Conservation (phyloP, 2,113 vertebrate species). For the Pedionomus torquatus region DNA sequence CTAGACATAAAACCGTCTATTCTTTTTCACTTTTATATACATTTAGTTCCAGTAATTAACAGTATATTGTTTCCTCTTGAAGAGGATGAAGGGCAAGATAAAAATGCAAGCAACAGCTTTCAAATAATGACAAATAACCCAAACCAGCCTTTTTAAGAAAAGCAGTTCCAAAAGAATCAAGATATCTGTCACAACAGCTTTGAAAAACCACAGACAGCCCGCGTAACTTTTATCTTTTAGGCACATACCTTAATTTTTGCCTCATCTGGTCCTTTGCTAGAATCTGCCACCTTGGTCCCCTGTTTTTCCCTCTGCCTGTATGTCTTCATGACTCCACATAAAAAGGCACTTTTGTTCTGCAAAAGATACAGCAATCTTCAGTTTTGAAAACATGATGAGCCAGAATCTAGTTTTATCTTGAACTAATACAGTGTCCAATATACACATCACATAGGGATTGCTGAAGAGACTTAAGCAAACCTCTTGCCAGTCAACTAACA, state of each 20-base stretch:
- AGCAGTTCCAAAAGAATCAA: not conserved
- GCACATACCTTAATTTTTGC: constrained; percentile 91
- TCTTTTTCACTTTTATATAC: not conserved
- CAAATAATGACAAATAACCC: not conserved
- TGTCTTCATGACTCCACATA: constrained; percentile 99
- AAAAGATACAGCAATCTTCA: constrained; percentile 3
- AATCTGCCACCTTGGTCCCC: constrained; percentile 93
- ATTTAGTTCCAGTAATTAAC: not conserved
- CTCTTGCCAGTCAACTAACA: not conserved
- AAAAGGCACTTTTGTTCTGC: constrained; percentile 99
- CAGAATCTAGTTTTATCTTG: not conserved
- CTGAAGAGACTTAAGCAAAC: not conserved
- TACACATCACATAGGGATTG: not conserved
- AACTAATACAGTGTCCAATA: not conserved
- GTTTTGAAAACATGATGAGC: not conserved
- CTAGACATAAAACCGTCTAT: not conserved
- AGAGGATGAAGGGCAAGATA: not conserved
- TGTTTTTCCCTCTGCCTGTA: constrained; percentile 98
- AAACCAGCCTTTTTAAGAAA: not conserved
- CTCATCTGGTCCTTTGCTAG: constrained; percentile 97
- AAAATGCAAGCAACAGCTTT: not conserved
- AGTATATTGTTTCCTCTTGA: not conserved
- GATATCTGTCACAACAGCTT: not conserved
- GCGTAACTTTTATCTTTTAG: not conserved
- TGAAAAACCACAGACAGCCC: accelerated